Evolutionary conservation across 2,888 invertebrate genomes (phyloP), one percentile per base, ranked within the genome.

Genomic region (Thera obeliscata): DNA sequence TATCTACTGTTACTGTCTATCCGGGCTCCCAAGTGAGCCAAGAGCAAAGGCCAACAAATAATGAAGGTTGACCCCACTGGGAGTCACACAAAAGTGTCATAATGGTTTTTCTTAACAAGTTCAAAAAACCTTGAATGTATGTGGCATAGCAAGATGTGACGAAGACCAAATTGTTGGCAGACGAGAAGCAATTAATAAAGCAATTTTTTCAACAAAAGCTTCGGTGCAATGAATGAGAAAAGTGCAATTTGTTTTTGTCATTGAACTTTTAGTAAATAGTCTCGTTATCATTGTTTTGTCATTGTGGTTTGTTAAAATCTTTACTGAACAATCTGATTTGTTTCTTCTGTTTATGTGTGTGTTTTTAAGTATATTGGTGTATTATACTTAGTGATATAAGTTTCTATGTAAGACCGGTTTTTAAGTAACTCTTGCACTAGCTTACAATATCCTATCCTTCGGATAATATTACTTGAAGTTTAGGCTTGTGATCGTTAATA

Each of bases 191-290:
- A 68, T 69, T 61, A 65, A 63, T 58, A 59, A 50, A 57, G 56
- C 57, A 63, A 71, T 61, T 49, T 43, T 66, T 69, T 56, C 58
- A 67, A 67, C 60, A 61, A 65, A 71, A 69, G 62, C 60, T 64
- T 48, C 46, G 43, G 22, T 66, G 64, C 65, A 52, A 62, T 70
- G 62, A 75, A 75, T 71, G 70, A 66, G 49, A 61, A 72, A 68
- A 72, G 61, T 69, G 58, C 49, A 52, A 66, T 62, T 61, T 66
- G 9, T 41, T 50, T 64, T 63, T 69, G 58, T 66, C 65, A 60
- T 63, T 69, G 46, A 60, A 57, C 54, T 63, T 69, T 50, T 48
- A 12, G 63, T 66, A 49, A 64, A 66, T 56, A 63, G 35, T 49
- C 63, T 56, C 62, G 52, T 62, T 65, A 62, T 56, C 65, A 60